These are phyloP conservation scores for Panzeria rudis DNA, from an alignment of 2,888 invertebrate species.

Conservation along the genomic window DNA sequence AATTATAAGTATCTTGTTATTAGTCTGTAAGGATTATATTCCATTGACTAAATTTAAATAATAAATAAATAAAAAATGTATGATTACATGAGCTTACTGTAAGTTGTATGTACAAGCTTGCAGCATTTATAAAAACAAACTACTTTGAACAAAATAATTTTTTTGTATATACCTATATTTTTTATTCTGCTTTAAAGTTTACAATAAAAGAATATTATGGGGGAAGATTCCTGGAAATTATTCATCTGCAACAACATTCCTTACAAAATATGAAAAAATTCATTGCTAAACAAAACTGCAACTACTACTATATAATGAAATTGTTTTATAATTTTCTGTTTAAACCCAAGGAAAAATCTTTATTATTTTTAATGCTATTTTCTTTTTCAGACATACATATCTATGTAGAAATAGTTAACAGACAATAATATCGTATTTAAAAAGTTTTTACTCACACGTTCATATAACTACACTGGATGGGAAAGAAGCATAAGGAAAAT, in stretches of 20 bases:
- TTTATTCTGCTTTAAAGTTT: background rate
- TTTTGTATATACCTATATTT: slow-evolving; percentile 8
- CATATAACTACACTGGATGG: no score
- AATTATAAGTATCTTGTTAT: no score
- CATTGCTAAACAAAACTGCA: slow-evolving; percentile 24
- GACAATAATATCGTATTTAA: background rate
- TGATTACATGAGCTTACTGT: background rate
- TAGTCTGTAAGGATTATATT: no score
- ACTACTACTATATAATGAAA: slow-evolving; percentile 40
- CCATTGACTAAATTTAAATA: no score
- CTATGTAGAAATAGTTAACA: slow-evolving; percentile 16
- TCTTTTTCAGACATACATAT: background rate
- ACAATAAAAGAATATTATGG: background rate
- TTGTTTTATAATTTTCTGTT: slow-evolving; percentile 55
- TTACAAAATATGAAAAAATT: slow-evolving; percentile 43
- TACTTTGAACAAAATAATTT: slow-evolving; percentile 20
- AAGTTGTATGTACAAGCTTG: slow-evolving; percentile 1
- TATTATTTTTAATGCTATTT: slow-evolving; percentile 6
- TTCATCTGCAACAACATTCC: slow-evolving; percentile 46
- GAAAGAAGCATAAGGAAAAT: no score
- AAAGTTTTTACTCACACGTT: no score
- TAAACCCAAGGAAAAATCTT: slow-evolving; percentile 50
- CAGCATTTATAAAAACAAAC: slow-evolving; percentile 5
- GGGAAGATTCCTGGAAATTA: slow-evolving; percentile 15
- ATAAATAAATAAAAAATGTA: no score